A percentile compares a stretch with the other conserved stretches of the same genome.
These are phyloP conservation scores for Willisornis vidua DNA, from an alignment of 2,113 vertebrate genomes.

Conservation along the genomic window DNA sequence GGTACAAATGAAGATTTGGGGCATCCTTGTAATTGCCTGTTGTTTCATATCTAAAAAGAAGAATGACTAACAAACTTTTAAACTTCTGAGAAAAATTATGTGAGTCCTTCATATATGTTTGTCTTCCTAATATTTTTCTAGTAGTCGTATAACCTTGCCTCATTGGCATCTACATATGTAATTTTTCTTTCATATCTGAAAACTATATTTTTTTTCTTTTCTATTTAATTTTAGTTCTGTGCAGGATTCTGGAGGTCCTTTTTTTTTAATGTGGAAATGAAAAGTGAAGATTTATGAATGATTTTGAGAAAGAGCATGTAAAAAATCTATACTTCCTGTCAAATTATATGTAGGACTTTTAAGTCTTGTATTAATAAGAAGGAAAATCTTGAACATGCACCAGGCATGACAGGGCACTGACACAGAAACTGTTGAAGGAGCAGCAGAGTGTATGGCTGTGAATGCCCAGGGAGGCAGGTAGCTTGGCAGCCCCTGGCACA, in stretches of 20 bases:
- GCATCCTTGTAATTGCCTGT: neutral
- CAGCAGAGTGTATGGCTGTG: neutral
- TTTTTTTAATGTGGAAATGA: neutral
- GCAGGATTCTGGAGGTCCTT: neutral
- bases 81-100: neutral
- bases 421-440: fast-evolving
- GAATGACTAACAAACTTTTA: neutral
- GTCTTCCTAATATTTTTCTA: neutral
- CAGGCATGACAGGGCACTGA: neutral
- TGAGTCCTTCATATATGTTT: neutral
- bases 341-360: fast-evolving
- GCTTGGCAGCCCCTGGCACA: fast-evolving
- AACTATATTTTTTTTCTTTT: neutral
- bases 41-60: neutral
- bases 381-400: fast-evolving
- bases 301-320: neutral
- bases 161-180: neutral
- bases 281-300: neutral
- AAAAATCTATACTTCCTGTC: neutral
- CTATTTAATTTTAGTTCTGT: neutral
- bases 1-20: neutral
- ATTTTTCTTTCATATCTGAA: neutral
- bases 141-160: neutral
- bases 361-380: neutral
- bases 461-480: neutral